phyloP scores from a whole-genome alignment of 1,140 invertebrate genomes.

The Bactericera cockerelli region DNA sequence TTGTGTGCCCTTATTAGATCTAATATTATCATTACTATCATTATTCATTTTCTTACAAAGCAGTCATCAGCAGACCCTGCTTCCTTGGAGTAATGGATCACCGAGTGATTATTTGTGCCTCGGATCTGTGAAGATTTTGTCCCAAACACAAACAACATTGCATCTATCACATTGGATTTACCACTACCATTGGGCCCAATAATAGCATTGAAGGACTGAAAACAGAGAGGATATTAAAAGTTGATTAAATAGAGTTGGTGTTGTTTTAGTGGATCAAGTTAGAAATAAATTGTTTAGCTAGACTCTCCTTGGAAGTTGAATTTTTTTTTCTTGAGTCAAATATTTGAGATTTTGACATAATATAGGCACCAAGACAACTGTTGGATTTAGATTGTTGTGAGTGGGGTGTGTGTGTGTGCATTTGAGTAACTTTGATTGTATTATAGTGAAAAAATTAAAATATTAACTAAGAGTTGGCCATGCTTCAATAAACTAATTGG shows the following conservation, averaged over 20 bases:
- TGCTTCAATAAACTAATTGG: too few relatives aligned
- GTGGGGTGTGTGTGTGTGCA: neutral
- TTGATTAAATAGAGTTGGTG: too few relatives aligned
- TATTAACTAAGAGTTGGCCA: too few relatives aligned
- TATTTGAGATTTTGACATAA: too few relatives aligned
- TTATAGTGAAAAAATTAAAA: too few relatives aligned
- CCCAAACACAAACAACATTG: constrained; percentile 98
- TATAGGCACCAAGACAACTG: neutral
- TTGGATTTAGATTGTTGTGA: neutral
- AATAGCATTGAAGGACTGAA: constrained; percentile 86
- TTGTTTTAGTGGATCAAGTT: too few relatives aligned
- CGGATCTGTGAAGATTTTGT: constrained; percentile 89
- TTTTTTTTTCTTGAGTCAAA: neutral
- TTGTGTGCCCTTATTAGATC: too few relatives aligned
- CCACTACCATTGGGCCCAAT: constrained; percentile 98
- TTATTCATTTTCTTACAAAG: too few relatives aligned
- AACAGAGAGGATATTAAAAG: constrained; percentile 18
- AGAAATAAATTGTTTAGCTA: neutral
- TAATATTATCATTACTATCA: too few relatives aligned
- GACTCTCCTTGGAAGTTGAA: neutral
- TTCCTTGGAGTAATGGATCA: constrained; percentile 81
- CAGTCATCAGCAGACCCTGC: constrained; percentile 67
- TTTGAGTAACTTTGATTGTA: too few relatives aligned
- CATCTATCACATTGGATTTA: constrained; percentile 98
- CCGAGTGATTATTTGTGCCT: constrained; percentile 75